Percentiles rank a stretch among this genome's conserved stretches.
phyloP scores from a whole-genome alignment of 1,140 invertebrate genomes.

The Caerostris darwini region DNA sequence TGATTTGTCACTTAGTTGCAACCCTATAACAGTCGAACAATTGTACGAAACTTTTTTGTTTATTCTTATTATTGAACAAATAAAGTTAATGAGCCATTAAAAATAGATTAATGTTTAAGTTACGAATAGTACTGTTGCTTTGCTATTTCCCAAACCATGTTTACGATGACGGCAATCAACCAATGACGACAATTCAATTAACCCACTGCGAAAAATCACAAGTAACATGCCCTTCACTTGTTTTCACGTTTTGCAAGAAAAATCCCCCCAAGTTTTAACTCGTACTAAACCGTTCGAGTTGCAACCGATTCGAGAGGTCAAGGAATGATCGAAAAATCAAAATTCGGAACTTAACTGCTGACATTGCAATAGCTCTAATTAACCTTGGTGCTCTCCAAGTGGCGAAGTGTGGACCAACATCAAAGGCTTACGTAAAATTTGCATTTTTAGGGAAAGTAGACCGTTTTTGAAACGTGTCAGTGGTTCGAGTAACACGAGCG shows the following conservation, averaged over 20 bases:
- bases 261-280: not conserved
- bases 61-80: no score
- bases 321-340: not conserved
- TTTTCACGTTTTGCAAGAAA: not conserved
- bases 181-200: not conserved
- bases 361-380: conserved; percentile 10
- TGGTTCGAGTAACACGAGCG: conserved; percentile 1
- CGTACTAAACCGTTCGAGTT: not conserved
- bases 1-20: no score
- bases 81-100: no score
- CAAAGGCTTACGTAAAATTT: conserved; percentile 27
- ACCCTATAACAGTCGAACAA: no score
- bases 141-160: not conserved
- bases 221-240: conserved; percentile 15
- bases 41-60: no score
- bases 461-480: conserved; percentile 36
- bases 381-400: not conserved
- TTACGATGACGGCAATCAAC: not conserved
- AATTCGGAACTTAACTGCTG: conserved; percentile 13
- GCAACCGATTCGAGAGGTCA: not conserved
- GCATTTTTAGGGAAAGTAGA: conserved; percentile 35
- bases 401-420: not conserved
- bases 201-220: not conserved
- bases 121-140: no score
- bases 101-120: no score